These are phyloP conservation scores for Pogonophryne albipinna DNA, from an alignment of 2,797 vertebrate genomes.

Conservation along the genomic window DNA sequence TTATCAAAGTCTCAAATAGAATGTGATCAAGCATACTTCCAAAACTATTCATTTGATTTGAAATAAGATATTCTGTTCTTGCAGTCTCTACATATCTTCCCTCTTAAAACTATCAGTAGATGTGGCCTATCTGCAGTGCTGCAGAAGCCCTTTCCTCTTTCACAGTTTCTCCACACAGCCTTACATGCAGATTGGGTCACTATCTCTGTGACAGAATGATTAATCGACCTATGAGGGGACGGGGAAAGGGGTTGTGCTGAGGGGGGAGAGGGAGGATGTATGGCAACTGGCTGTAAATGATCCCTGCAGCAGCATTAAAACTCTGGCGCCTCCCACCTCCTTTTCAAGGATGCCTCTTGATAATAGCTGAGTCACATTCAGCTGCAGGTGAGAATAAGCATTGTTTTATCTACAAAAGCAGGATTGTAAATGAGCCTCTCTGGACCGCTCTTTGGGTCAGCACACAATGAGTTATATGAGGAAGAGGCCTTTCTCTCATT, in stretches of 20 bases:
- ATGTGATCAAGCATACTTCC: background rate
- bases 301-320: constrained; percentile 68
- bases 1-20: background rate
- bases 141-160: constrained; percentile 67
- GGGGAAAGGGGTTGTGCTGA: constrained; percentile 55
- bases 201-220: constrained; percentile 79
- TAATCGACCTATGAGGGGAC: constrained; percentile 77
- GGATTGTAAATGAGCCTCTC: constrained; percentile 67
- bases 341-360: constrained; percentile 69
- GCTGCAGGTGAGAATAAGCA: constrained; percentile 75
- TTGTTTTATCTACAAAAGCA: constrained; percentile 75
- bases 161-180: constrained; percentile 57
- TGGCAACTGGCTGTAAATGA: constrained; percentile 79
- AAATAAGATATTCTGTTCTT: constrained; percentile 5
- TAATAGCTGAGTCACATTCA: constrained; percentile 79
- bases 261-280: constrained; percentile 66
- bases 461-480: constrained; percentile 51
- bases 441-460: constrained; percentile 55
- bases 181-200: constrained; percentile 82
- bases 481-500: constrained; percentile 50
- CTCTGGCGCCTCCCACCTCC: constrained; percentile 45
- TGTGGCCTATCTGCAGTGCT: constrained; percentile 59
- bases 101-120: constrained; percentile 32
- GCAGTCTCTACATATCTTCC: constrained; percentile 20
- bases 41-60: constrained; percentile 21